Evolutionary conservation across 2,113 vertebrate genomes (phyloP).

Genomic region (Cricetomys ansorgei): DNA sequence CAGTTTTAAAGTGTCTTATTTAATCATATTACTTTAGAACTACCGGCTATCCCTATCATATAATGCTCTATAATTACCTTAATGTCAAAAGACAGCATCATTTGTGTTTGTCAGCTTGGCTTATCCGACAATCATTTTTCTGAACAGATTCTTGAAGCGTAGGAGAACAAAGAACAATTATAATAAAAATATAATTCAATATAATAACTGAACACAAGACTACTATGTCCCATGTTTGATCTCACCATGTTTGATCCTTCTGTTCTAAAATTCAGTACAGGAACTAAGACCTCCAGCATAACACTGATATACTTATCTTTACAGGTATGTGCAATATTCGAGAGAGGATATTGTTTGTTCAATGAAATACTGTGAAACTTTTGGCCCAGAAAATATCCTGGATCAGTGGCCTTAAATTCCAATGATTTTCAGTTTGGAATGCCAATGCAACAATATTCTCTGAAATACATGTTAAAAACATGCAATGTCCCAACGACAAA

Average conservation of each 20-base stretch:
- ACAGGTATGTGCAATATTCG: conserved; percentile 51
- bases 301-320: conserved; percentile 45
- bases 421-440: conserved; percentile 29
- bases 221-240: conserved; percentile 62
- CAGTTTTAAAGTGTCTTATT: conserved; percentile 77
- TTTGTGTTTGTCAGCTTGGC: conserved; percentile 77
- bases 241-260: conserved; percentile 40
- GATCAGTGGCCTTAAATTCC: not conserved
- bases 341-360: conserved; percentile 47
- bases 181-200: conserved; percentile 62
- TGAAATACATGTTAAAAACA: conserved; percentile 30
- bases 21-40: conserved; percentile 80
- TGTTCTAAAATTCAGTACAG: conserved; percentile 39
- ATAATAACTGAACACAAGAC: conserved; percentile 55
- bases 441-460: not conserved
- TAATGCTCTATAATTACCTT: conserved; percentile 79
- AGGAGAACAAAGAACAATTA: conserved; percentile 68
- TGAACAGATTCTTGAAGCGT: conserved; percentile 66
- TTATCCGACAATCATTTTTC: conserved; percentile 70
- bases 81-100: conserved; percentile 66
- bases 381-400: not conserved
- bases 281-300: conserved; percentile 20
- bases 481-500: conserved; percentile 29
- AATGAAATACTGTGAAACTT: conserved; percentile 35
- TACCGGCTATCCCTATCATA: conserved; percentile 58